Percentiles rank a stretch among this genome's conserved stretches.
Evolutionary conservation across 2,797 vertebrate genomes (phyloP).

Genomic region (Aythya fuligula): DNA sequence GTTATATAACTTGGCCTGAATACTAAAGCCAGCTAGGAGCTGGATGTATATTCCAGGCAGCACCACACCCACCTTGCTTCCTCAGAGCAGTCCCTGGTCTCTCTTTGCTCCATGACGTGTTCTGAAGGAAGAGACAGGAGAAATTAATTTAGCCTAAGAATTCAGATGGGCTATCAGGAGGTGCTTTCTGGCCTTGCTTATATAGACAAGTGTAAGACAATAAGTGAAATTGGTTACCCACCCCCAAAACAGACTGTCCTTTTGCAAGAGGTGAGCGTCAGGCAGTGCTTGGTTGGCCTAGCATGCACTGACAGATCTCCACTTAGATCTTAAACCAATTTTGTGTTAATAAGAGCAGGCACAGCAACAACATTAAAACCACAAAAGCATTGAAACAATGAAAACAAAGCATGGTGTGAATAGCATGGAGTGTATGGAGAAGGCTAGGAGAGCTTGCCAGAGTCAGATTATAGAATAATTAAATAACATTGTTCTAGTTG

Average conservation of each 20-base stretch:
- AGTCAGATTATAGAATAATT: conserved; percentile 46
- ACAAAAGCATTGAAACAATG: not conserved
- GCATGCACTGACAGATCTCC: not conserved
- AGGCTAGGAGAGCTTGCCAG: conserved; percentile 37
- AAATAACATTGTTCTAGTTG: conserved; percentile 63
- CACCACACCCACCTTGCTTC: not conserved
- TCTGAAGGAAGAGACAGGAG: not conserved
- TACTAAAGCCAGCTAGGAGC: not conserved
- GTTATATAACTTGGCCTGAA: not conserved
- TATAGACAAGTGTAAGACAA: not conserved
- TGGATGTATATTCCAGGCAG: not conserved
- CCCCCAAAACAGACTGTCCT: not conserved
- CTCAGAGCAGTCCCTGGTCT: not conserved
- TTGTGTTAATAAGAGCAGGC: not conserved
- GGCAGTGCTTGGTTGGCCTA: not conserved
- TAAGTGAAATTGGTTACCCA: not conserved
- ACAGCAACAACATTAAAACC: conserved; percentile 40
- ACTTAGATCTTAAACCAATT: conserved; percentile 41
- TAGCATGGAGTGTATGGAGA: not conserved
- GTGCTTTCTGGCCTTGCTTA: not conserved
- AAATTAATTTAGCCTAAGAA: not conserved
- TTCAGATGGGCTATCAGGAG: not conserved
- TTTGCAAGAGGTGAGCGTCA: not conserved
- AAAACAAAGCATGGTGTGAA: conserved; percentile 53
- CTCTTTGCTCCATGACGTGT: not conserved